These are phyloP conservation scores for Botia kubotai DNA, from an alignment of 2,797 vertebrate genomes.

Conservation along the genomic window DNA sequence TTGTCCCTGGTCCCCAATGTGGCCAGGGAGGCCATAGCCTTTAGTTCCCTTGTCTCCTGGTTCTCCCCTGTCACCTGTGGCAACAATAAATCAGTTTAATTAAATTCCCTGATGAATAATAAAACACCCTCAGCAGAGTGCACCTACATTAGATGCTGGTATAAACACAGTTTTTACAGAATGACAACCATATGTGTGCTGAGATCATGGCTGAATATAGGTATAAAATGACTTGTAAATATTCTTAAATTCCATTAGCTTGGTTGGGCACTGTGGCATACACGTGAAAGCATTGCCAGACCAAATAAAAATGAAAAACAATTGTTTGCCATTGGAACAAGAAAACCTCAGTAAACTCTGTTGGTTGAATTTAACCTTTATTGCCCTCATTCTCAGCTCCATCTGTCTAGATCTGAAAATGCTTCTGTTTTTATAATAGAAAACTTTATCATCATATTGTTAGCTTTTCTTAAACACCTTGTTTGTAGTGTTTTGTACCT, in stretches of 20 bases:
- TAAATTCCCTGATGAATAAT: not conserved
- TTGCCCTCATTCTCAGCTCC: no score
- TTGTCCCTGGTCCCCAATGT: slow-evolving; percentile 72
- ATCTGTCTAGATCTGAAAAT: no score
- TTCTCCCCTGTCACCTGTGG: slow-evolving; percentile 75
- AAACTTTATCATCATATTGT: no score
- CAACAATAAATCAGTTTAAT: slow-evolving; percentile 55
- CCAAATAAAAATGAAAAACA: slow-evolving; percentile 53
- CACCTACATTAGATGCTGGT: slow-evolving; percentile 29
- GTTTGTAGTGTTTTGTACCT: slow-evolving; percentile 3
- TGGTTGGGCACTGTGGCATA: slow-evolving; percentile 24
- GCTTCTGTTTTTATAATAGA: no score
- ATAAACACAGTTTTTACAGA: slow-evolving; percentile 36
- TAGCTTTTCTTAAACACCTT: not conserved
- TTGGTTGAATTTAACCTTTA: no score
- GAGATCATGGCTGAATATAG: slow-evolving; percentile 64
- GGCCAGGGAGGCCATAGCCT: slow-evolving; percentile 71
- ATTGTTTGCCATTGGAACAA: not conserved
- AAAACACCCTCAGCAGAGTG: not conserved
- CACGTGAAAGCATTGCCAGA: slow-evolving; percentile 30
- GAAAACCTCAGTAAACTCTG: not conserved
- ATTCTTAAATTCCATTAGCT: slow-evolving; percentile 60
- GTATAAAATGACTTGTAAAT: slow-evolving; percentile 22
- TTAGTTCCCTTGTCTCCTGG: slow-evolving; percentile 74
- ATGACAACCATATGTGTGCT: slow-evolving; percentile 63